Percentiles rank a stretch among this genome's conserved stretches.
Evolutionary conservation across 2,888 invertebrate genomes (phyloP).

Genomic region (Pyrrhosoma nymphula): DNA sequence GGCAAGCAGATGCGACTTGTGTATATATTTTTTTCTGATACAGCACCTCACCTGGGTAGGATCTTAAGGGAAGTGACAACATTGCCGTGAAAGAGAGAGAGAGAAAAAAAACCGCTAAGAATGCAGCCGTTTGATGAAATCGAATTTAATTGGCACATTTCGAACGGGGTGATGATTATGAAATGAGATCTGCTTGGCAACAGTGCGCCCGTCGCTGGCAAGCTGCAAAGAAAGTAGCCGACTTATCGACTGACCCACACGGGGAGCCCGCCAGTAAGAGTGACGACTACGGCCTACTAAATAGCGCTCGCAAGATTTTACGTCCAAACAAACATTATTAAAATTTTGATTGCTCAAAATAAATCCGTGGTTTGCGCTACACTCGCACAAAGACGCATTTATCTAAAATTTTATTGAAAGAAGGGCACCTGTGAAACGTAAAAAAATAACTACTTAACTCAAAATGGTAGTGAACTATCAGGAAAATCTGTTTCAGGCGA

Average conservation of each 20-base stretch:
- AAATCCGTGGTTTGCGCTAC: neutral
- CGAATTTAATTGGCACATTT: constrained; percentile 35
- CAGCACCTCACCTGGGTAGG: neutral
- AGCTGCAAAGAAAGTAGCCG: constrained; percentile 15
- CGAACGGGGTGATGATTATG: neutral
- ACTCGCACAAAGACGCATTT: neutral
- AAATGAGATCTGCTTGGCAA: constrained; percentile 32
- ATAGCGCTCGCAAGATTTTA: neutral
- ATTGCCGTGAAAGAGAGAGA: neutral
- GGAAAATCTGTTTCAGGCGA: too few species aligned
- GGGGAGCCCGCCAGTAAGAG: neutral
- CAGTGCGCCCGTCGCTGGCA: neutral
- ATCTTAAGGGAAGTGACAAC: neutral
- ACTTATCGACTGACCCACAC: constrained; percentile 1
- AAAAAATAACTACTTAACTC: too few species aligned
- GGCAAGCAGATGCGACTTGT: neutral
- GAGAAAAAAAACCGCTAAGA: neutral
- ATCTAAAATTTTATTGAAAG: neutral
- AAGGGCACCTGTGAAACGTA: too few species aligned
- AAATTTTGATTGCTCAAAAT: neutral
- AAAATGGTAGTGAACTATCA: too few species aligned
- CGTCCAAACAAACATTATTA: neutral
- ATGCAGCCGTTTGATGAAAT: constrained; percentile 25
- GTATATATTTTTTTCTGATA: neutral
- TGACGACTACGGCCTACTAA: neutral